Evolutionary conservation across 1,140 invertebrate genomes (phyloP).

Genomic region (Cyclargus thomasi): DNA sequence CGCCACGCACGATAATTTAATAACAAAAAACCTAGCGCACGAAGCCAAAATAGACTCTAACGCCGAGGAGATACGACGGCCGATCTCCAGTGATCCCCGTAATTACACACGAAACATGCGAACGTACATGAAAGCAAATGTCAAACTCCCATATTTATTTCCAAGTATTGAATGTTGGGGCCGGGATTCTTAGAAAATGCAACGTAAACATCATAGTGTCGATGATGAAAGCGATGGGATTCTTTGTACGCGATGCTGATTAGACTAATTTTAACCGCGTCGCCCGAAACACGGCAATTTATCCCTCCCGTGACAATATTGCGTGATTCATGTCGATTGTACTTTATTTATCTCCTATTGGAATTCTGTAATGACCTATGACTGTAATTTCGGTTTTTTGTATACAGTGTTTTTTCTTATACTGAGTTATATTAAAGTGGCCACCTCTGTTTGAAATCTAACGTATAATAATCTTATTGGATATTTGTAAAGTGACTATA

Average conservation of each 20-base stretch:
- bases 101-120: slow-evolving; percentile 67
- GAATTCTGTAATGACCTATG: slow-evolving; percentile 27
- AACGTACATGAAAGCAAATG: slow-evolving; percentile 73
- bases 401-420: neutral
- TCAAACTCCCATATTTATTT: slow-evolving; percentile 75
- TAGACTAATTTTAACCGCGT: slow-evolving; percentile 62
- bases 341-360: slow-evolving; percentile 30
- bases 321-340: slow-evolving; percentile 38
- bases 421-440: neutral
- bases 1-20: slow-evolving; percentile 73
- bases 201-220: slow-evolving; percentile 69
- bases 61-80: slow-evolving; percentile 36
- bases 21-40: slow-evolving; percentile 56
- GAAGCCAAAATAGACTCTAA: slow-evolving; percentile 45
- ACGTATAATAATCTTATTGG: neutral
- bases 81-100: slow-evolving; percentile 32
- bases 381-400: slow-evolving; percentile 15
- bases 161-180: slow-evolving; percentile 71
- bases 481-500: neutral
- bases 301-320: slow-evolving; percentile 48
- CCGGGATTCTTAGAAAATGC: slow-evolving; percentile 60
- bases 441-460: neutral
- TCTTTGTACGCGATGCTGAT: slow-evolving; percentile 71
- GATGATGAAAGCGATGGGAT: slow-evolving; percentile 73
- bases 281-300: slow-evolving; percentile 50